Percentiles rank a stretch among this genome's conserved stretches.
phyloP scores from a whole-genome alignment of 1,140 invertebrate genomes.

The Melitaea cinxia region DNA sequence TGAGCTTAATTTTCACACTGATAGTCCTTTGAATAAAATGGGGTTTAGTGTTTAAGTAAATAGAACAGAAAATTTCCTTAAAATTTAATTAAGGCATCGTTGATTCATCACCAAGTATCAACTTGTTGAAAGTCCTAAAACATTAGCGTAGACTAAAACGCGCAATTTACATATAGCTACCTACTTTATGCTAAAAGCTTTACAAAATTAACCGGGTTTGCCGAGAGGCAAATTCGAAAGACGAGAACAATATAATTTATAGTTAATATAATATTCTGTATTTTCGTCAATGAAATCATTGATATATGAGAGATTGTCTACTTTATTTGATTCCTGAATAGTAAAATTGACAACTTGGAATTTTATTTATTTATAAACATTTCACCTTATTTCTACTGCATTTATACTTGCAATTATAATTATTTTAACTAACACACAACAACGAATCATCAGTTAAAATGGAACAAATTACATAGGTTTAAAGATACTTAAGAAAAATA shows the following conservation, averaged over 20 bases:
- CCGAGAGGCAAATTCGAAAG: constrained; percentile 13
- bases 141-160: constrained; percentile 26
- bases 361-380: not conserved
- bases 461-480: constrained; percentile 54
- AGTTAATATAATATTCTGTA: constrained; percentile 20
- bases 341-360: no score
- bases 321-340: no score
- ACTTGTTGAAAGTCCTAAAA: constrained; percentile 29
- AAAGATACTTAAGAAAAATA: constrained; percentile 71
- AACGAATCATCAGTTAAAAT: constrained; percentile 2
- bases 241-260: constrained; percentile 27
- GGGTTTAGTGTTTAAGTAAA: no score
- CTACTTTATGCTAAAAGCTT: constrained; percentile 30
- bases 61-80: no score
- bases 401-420: not conserved
- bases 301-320: no score
- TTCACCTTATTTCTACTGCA: no score
- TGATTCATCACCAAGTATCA: constrained; percentile 20
- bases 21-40: no score
- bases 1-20: no score
- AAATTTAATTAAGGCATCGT: constrained; percentile 16
- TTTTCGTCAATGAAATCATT: no score
- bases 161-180: constrained; percentile 25
- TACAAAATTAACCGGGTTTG: constrained; percentile 18
- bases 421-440: not conserved